These are phyloP conservation scores for Tapirus terrestris DNA, from an alignment of 2,113 vertebrate species.

Conservation along the genomic window DNA sequence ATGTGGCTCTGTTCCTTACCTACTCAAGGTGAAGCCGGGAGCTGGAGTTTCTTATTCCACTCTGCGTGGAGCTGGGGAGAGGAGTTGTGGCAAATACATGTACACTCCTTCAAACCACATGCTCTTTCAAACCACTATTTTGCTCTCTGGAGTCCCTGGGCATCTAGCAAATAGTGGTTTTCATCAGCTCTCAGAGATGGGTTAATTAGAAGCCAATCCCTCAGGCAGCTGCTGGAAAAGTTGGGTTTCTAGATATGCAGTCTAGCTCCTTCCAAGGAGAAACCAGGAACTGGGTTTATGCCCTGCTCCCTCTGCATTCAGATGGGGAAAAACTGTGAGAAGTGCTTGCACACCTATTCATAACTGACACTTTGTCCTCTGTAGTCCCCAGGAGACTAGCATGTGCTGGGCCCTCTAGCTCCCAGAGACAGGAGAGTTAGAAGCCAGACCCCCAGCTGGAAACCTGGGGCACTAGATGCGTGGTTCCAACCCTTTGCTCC, in stretches of 20 bases:
- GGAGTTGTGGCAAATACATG: background rate
- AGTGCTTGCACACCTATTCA: background rate
- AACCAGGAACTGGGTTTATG: background rate
- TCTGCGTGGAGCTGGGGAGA: background rate
- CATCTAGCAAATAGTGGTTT: background rate
- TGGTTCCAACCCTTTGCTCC: no score
- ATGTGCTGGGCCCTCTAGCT: background rate
- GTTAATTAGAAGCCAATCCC: background rate
- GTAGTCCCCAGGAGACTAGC: background rate
- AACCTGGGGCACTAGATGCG: no score
- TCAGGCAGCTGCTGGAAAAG: background rate
- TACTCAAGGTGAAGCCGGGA: no score
- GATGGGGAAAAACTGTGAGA: background rate
- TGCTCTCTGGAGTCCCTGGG: background rate
- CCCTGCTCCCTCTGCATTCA: background rate
- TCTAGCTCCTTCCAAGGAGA: background rate
- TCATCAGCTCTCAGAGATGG: background rate
- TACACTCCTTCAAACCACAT: background rate
- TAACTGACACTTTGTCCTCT: background rate
- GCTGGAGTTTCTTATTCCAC: background rate
- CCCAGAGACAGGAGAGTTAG: background rate
- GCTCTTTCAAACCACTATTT: background rate
- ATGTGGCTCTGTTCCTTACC: no score
- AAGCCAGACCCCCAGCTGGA: background rate
- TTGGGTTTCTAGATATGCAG: background rate